These are phyloP conservation scores for Drosophila stalkeri DNA, from an alignment of 2,888 invertebrate genomes.

Conservation along the genomic window DNA sequence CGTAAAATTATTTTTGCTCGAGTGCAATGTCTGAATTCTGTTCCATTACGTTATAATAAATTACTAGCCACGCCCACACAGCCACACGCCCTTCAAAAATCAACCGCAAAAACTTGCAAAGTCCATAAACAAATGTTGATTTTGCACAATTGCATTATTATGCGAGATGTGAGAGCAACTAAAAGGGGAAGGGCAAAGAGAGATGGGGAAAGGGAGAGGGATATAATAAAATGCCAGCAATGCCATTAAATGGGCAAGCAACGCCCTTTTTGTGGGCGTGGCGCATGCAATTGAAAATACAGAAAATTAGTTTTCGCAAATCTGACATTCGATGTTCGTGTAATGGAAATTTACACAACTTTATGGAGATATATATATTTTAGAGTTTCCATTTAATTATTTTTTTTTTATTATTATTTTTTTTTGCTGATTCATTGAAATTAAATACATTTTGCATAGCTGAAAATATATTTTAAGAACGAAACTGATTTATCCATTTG, in stretches of 20 bases:
- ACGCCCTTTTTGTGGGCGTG: slow-evolving; percentile 10
- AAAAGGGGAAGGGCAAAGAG: too few relatives aligned
- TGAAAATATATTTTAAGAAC: background rate
- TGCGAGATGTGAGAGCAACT: background rate
- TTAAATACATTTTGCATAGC: background rate
- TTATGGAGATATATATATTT: slow-evolving; percentile 10
- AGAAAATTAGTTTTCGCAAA: background rate
- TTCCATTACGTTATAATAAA: slow-evolving; percentile 17
- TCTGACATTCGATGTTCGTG: slow-evolving; percentile 11
- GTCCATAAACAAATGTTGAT: slow-evolving; percentile 44
- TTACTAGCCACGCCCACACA: slow-evolving; percentile 17
- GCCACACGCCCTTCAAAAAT: background rate
- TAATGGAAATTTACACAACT: slow-evolving; percentile 17
- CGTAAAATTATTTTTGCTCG: slow-evolving; percentile 22
- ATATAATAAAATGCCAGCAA: slow-evolving; percentile 8
- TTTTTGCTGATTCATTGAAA: slow-evolving; percentile 3
- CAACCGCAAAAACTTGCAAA: slow-evolving; percentile 22
- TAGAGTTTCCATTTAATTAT: background rate
- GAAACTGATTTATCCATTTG: background rate
- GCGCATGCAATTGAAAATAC: slow-evolving; percentile 16
- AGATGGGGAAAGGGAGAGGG: background rate
- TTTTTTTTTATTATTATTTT: background rate
- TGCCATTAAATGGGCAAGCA: slow-evolving; percentile 24
- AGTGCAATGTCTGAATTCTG: slow-evolving; percentile 1
- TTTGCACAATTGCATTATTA: slow-evolving; percentile 31